A percentile compares a stretch with the other conserved stretches of the same genome.
These are phyloP conservation scores for Apeltes quadracus DNA, from an alignment of 2,113 vertebrate species.

Conservation along the genomic window DNA sequence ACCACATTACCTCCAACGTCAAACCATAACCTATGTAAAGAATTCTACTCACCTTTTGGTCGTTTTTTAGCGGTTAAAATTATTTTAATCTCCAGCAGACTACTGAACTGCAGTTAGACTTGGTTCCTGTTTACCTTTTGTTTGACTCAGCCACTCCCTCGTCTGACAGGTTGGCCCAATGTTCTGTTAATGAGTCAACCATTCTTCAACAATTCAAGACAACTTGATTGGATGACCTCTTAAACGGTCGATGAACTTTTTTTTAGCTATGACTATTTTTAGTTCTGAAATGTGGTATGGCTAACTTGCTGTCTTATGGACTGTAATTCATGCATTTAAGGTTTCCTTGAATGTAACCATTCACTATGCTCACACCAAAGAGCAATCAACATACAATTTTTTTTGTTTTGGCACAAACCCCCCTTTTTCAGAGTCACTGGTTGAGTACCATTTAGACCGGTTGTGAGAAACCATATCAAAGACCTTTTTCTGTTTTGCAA, in stretches of 20 bases:
- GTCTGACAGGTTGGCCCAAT: conserved; percentile 4
- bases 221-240: background rate
- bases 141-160: background rate
- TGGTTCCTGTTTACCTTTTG: too few species aligned
- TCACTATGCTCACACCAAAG: conserved; percentile 7
- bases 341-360: background rate
- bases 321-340: background rate
- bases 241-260: background rate
- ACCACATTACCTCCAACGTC: background rate
- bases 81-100: background rate
- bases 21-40: background rate
- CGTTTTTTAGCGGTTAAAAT: background rate
- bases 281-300: background rate
- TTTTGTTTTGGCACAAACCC: conserved; percentile 42
- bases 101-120: conserved; percentile 4
- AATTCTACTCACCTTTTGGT: background rate
- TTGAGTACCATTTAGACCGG: conserved; percentile 24
- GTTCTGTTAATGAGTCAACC: conserved; percentile 51
- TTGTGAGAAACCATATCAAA: conserved; percentile 53
- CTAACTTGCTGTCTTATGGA: background rate
- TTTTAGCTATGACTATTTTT: background rate
- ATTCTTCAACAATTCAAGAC: conserved; percentile 31
- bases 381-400: conserved; percentile 38
- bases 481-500: conserved; percentile 38
- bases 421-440: conserved; percentile 5